Base-by-base conservation (phyloP, 2,797 vertebrate species). In the Rhynchonycteris naso region DNA sequence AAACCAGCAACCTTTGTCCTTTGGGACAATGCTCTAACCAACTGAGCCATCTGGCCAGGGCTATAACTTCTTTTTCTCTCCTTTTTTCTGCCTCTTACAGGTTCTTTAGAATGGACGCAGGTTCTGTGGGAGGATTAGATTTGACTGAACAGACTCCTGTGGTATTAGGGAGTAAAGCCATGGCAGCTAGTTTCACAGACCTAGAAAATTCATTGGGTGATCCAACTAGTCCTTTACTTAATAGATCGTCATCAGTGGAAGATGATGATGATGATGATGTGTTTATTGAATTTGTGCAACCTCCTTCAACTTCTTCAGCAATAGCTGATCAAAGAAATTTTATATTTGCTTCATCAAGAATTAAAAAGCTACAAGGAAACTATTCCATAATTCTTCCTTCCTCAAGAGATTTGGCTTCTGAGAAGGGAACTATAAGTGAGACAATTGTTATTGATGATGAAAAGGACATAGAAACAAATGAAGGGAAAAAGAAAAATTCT, bases 381-480 rank as follows among this genome's bases (percentile, higher is more conserved):
- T 98, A 98, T 86, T 97, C 98, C 65, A 96, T 98, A 97, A 71
- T 83, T 86, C 95, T 97, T 97, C 85, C 97, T 97, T 91, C 98
- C 90, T 96, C 97, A 61, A 98, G 98, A 97, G 98, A 98, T 94
- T 97, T 98, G 84, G 97, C 96, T 83, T 98, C 98, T 97, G 98
- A 98, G 54, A 98, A 98, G 94, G 97, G 98, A 94, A 98, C 97
- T 96, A 97, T 98, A 98, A 99, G 98, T 87, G 99, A 99, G 98
- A 99, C 99, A 71, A 99, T 99, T 92, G 98, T 99, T 97, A 99
- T 99, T 92, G 99, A 99, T 33, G 99, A 99, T 72, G 99, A 99
- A 98, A 99, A 99, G 93, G 99, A 99, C 91, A 97, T 98, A 68
- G 99, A 99, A 97, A 98, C 98, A 97, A 99, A 98, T 97, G 98